phyloP scores from a whole-genome alignment of 2,888 invertebrate genomes.

The Acronicta leporina region DNA sequence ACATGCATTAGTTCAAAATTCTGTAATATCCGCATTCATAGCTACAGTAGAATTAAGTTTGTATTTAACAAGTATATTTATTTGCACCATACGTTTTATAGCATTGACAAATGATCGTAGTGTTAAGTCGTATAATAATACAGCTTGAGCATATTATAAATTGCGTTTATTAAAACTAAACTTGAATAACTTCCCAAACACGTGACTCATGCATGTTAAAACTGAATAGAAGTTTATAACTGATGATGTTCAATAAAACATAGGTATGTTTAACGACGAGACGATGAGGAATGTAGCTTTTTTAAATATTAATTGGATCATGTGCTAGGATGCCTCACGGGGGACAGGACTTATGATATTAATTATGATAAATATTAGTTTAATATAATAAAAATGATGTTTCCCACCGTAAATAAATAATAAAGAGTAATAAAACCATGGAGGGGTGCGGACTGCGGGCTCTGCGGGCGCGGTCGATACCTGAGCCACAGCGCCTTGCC shows the following conservation, averaged over 20 bases:
- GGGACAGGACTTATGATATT: slow-evolving; percentile 14
- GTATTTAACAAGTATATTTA: slow-evolving; percentile 16
- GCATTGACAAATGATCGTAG: slow-evolving; percentile 40
- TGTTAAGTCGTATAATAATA: slow-evolving; percentile 42
- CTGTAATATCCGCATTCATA: slow-evolving; percentile 10
- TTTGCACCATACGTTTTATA: slow-evolving; percentile 22
- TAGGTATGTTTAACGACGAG: slow-evolving; percentile 7
- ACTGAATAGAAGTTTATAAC: slow-evolving; percentile 15
- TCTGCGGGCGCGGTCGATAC: slow-evolving; percentile 84
- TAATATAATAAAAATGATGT: slow-evolving; percentile 37
- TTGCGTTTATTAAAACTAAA: slow-evolving; percentile 43
- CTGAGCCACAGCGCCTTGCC: slow-evolving; percentile 42
- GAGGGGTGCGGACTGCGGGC: slow-evolving; percentile 54
- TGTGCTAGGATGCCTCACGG: background rate
- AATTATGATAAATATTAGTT: slow-evolving; percentile 39
- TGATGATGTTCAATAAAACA: slow-evolving; percentile 22
- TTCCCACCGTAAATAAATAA: slow-evolving; percentile 62
- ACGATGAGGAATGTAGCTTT: background rate
- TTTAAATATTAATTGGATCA: slow-evolving; percentile 1
- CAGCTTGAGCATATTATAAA: slow-evolving; percentile 37
- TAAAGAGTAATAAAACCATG: slow-evolving; percentile 59
- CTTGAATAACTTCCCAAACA: slow-evolving; percentile 33
- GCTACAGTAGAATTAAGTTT: slow-evolving; percentile 10
- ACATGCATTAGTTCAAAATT: slow-evolving; percentile 3
- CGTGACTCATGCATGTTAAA: slow-evolving; percentile 33